These are phyloP conservation scores for Conus ventricosus DNA, from an alignment of 1,140 invertebrate genomes.

Conservation along the genomic window DNA sequence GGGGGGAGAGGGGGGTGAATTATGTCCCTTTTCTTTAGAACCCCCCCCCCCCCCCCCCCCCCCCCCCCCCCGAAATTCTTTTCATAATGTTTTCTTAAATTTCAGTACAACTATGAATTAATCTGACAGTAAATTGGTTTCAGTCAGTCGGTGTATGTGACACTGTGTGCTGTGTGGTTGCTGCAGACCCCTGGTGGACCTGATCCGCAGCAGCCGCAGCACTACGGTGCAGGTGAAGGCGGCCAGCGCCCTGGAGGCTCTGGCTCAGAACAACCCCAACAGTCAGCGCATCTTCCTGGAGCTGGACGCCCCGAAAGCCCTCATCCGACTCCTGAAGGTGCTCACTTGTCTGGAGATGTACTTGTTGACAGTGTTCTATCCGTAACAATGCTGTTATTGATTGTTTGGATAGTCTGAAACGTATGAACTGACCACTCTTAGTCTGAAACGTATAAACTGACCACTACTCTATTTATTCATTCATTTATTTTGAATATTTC, in stretches of 20 bases:
- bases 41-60: too few relatives aligned
- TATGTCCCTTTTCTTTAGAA: too few relatives aligned
- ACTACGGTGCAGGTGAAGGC: conserved; percentile 73
- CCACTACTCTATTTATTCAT: too few relatives aligned
- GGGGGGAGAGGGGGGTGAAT: too few relatives aligned
- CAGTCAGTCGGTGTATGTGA: background rate
- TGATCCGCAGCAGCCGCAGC: conserved; percentile 69
- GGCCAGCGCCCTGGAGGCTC: conserved; percentile 71
- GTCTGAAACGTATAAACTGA: too few relatives aligned
- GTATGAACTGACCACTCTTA: too few relatives aligned
- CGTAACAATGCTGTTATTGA: background rate
- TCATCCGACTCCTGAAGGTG: conserved; percentile 74
- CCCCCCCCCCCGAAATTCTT: too few relatives aligned
- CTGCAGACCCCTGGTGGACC: conserved; percentile 69
- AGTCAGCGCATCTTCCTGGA: conserved; percentile 71
- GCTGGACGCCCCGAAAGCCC: conserved; percentile 68
- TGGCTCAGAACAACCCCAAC: conserved; percentile 68
- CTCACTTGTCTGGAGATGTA: background rate
- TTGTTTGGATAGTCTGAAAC: too few relatives aligned
- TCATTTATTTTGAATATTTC: too few relatives aligned
- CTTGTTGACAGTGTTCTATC: background rate
- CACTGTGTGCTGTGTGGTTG: background rate
- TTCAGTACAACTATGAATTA: too few relatives aligned
- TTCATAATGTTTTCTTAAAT: too few relatives aligned
- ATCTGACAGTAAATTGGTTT: too few relatives aligned